Evolutionary conservation across 2,888 invertebrate genomes (phyloP), one percentile per base, ranked within the genome.

Genomic region (Margaritifera margaritifera): DNA sequence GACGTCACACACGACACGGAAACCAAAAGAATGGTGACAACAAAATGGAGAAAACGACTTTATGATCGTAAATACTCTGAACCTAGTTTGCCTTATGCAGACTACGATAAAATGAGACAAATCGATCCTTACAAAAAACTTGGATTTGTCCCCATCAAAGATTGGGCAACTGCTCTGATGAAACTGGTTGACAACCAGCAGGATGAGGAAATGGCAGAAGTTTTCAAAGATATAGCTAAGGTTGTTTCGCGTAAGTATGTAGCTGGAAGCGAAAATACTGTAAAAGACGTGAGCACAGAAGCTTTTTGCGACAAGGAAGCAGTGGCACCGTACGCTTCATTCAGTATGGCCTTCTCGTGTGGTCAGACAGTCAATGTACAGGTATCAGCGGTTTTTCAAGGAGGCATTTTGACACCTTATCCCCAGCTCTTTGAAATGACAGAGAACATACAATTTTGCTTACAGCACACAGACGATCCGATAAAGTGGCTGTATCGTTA

Each of bases 281-380:
- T 20, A 24, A 8, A 51, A 11, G 15, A 51, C 18, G 25, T 57
- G 8, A 57, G 42, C 1, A 64, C 58, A 58, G 64, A 64, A 64
- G 42, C 11, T 15, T 42, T 42, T 42, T 42, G 15, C 15, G 42
- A 42, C 55, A 18, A 53, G 0, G 24, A 53, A 24, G n/a, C 42
- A 3, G 11, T 58, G 18, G 42, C 50, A 19, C 53, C 50, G 6
- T 8, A 62, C 25, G 31, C 60, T 22, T 61, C 20, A 52, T 69
- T 69, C 55, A 64, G 60, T 15, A 19, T 69, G 62, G 58, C 31
- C 19, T 62, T 65, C 42, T 27, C 31, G 15, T 63, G 63, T 55
- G 77, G 72, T 20, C 77, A 77, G 52, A 61, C 68, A 31, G 6
- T 77, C n/a, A 53, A 69, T 20, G 63, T 75, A 0, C 77, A 77